Conservation (phyloP, 2,113 vertebrate species). For the Paraplagusia blochii region DNA sequence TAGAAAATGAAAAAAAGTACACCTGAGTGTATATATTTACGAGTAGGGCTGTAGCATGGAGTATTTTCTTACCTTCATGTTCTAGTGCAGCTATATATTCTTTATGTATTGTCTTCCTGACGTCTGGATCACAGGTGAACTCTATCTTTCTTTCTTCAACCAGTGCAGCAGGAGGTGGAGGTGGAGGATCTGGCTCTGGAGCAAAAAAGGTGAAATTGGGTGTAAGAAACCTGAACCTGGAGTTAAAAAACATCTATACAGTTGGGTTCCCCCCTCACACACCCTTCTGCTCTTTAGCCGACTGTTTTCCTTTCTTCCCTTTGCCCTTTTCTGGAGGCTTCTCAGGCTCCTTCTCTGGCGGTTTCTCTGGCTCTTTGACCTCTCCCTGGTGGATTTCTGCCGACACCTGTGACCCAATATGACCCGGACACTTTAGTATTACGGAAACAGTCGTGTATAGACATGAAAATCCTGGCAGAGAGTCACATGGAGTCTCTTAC, state of each 20-base stretch:
- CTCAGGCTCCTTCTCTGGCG: conserved; percentile 15
- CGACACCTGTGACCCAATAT: conserved; percentile 34
- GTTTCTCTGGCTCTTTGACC: conserved; percentile 28
- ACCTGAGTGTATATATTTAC: no score
- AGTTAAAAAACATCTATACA: neutral
- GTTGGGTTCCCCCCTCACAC: neutral
- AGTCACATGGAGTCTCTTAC: conserved; percentile 63
- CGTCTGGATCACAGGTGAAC: conserved; percentile 53
- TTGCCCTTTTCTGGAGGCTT: conserved; percentile 61
- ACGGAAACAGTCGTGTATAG: neutral
- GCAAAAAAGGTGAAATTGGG: neutral
- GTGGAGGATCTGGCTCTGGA: conserved; percentile 37
- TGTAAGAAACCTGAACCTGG: neutral
- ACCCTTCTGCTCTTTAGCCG: conserved; percentile 42
- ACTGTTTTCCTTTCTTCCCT: conserved; percentile 26
- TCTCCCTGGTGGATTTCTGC: conserved; percentile 29
- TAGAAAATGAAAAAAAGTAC: no score
- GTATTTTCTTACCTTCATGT: conserved; percentile 79
- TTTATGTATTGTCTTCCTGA: conserved; percentile 73
- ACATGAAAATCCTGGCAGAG: neutral
- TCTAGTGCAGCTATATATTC: conserved; percentile 80
- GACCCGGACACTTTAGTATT: neutral
- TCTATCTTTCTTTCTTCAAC: conserved; percentile 58
- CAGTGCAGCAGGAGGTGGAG: conserved; percentile 27
- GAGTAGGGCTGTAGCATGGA: neutral